phyloP scores from a whole-genome alignment of 2,888 invertebrate genomes.

The Petrophora chlorosata region DNA sequence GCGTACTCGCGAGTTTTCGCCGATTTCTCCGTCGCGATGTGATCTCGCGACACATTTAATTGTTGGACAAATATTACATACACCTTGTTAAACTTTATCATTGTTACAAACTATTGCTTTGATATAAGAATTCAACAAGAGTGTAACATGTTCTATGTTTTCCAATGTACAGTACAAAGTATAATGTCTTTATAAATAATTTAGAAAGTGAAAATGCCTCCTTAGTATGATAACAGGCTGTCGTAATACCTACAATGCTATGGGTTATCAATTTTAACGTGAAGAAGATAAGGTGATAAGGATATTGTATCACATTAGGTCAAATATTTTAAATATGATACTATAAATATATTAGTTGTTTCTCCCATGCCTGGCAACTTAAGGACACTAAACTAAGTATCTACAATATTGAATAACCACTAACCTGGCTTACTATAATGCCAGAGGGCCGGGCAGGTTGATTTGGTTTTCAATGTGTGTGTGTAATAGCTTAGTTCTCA shows the following conservation, averaged over 20 bases:
- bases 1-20: constrained; percentile 48
- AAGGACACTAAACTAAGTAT: too few relatives aligned
- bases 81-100: constrained; percentile 18
- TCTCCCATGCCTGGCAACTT: too few relatives aligned
- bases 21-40: constrained; percentile 76
- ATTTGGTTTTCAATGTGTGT: too few relatives aligned
- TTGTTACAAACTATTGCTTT: not conserved
- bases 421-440: too few relatives aligned
- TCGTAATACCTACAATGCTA: constrained; percentile 44
- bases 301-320: constrained; percentile 17
- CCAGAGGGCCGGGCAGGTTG: too few relatives aligned
- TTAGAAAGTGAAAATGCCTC: constrained; percentile 45
- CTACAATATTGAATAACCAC: too few relatives aligned
- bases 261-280: constrained; percentile 46
- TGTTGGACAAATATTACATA: constrained; percentile 23
- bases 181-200: not conserved
- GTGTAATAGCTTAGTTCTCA: too few relatives aligned
- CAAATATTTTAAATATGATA: constrained; percentile 17
- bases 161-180: too few relatives aligned
- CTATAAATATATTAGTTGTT: too few relatives aligned
- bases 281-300: constrained; percentile 25
- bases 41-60: constrained; percentile 37
- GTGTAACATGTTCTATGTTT: too few relatives aligned
- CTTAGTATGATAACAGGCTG: constrained; percentile 47
- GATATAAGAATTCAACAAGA: too few relatives aligned